Percentiles rank a stretch among this genome's conserved stretches.
Evolutionary conservation across 2,888 invertebrate genomes (phyloP).

Genomic region (Orchesellides sinensis): DNA sequence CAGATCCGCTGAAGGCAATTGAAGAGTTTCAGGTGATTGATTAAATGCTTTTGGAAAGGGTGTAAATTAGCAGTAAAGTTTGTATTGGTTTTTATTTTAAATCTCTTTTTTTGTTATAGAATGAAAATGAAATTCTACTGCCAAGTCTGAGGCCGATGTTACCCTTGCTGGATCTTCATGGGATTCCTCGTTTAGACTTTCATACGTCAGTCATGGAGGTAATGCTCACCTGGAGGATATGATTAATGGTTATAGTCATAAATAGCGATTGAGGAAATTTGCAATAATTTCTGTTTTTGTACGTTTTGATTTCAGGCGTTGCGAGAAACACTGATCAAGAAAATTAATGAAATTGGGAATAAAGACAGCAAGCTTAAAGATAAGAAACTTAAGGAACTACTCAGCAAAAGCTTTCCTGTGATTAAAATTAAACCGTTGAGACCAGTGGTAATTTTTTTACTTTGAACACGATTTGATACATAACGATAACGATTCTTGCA

Average conservation of each 20-base stretch:
- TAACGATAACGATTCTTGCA: not conserved
- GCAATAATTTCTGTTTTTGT: not conserved
- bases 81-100: not conserved
- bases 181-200: slow-evolving; percentile 94
- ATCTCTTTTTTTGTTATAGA: slow-evolving; percentile 78
- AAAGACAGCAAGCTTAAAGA: slow-evolving; percentile 85
- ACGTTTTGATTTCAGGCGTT: slow-evolving; percentile 78
- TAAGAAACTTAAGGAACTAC: slow-evolving; percentile 90
- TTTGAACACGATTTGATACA: not conserved
- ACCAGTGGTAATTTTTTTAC: slow-evolving; percentile 89
- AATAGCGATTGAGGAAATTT: not conserved
- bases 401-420: slow-evolving; percentile 95
- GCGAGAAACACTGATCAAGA: slow-evolving; percentile 84
- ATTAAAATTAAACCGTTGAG: slow-evolving; percentile 93
- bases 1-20: slow-evolving; percentile 98
- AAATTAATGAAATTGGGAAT: slow-evolving; percentile 89
- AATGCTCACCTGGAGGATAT: no score
- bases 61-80: no score
- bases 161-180: slow-evolving; percentile 95
- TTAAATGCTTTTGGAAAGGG: not conserved
- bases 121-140: slow-evolving; percentile 93
- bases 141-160: slow-evolving; percentile 96
- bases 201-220: slow-evolving; percentile 95
- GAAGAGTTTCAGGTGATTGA: slow-evolving; percentile 92
- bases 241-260: not conserved